Evolutionary conservation across 2,888 invertebrate genomes (phyloP).

Genomic region (Osmoderma eremita): DNA sequence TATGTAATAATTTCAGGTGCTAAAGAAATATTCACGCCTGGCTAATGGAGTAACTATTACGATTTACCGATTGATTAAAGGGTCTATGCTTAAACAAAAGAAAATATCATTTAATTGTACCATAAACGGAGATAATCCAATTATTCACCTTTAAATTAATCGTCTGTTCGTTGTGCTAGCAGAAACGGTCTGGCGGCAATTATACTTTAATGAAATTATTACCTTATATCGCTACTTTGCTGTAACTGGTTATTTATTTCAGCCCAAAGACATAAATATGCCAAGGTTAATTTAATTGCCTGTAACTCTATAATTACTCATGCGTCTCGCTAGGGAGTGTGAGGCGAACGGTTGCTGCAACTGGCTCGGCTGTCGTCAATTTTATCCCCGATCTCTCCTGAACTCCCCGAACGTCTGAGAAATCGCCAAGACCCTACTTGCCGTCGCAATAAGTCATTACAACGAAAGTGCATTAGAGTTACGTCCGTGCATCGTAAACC

Average conservation of each 20-base stretch:
- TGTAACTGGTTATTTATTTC: slow-evolving; percentile 22
- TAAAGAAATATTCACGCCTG: no score
- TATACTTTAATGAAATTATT: slow-evolving; percentile 20
- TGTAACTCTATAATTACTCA: slow-evolving; percentile 29
- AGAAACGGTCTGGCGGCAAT: slow-evolving; percentile 1
- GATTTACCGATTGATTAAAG: no score
- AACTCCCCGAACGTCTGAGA: slow-evolving; percentile 19
- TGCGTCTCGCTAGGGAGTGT: slow-evolving; percentile 8
- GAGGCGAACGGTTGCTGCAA: slow-evolving; percentile 16
- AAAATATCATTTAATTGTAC: no score
- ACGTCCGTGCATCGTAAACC: slow-evolving; percentile 26
- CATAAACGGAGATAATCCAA: neutral
- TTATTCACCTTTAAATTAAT: slow-evolving; percentile 6
- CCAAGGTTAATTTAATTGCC: slow-evolving; percentile 31
- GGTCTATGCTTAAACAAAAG: no score
- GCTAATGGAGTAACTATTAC: no score
- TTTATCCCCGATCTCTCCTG: slow-evolving; percentile 15
- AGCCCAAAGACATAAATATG: slow-evolving; percentile 20
- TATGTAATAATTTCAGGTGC: no score
- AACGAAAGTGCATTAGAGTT: slow-evolving; percentile 44
- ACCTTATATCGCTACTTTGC: slow-evolving; percentile 17
- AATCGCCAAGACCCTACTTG: slow-evolving; percentile 23
- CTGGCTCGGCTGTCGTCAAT: slow-evolving; percentile 10
- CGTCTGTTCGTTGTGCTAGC: neutral
- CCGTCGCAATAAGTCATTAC: slow-evolving; percentile 38